Base-by-base conservation (phyloP, 2,113 vertebrate genomes). In the Siniperca chuatsi region DNA sequence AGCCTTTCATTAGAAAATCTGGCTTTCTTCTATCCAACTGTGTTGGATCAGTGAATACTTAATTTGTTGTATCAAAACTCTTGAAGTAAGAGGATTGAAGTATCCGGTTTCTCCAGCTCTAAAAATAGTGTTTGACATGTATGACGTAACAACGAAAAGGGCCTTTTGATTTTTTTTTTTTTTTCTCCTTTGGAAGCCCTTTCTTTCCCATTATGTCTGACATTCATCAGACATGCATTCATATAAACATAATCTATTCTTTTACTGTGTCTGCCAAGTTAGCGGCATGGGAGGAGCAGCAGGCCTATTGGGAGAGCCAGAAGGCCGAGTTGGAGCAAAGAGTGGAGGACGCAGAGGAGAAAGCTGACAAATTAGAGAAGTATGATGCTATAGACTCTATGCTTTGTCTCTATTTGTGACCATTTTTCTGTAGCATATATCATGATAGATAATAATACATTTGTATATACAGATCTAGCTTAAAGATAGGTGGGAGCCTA, bases 301-400 rank as follows among this genome's bases (percentile, higher is more conserved):
- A 95, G 79, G 84, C 75, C 2, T 92, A 90, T 70, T 97, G 96
- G 97, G 95, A 97, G 90, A 93, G 84, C 75, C 95, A 92, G 89
- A 95, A 90, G 84, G 88, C 88, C 2, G 94, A 97, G 81, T 93
- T 98, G 86, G 96, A 97, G 90, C 95, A 96, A 87, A 96, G 94
- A 72, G 93, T 95, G 50, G 96, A 96, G 5, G 97, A 97, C 78
- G 97, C 91, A 91, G 97, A 95, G 79, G 96, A 98, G 85, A 97
- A 97, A 85, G 96, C 96, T 70, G 95, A 97, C 21, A 98, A 97
- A 90, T 87, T 98, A 79, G 97, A 98, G 81, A 96, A 95, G 74
- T 95, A 92, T 0, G 42, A 13, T 23, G 11, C 48, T 9, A 20
- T 2, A 44, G 11, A 64, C 33, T 33, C 23, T 61, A 4, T 65